phyloP scores from a whole-genome alignment of 2,797 vertebrate species.

The Pangasius djambal region DNA sequence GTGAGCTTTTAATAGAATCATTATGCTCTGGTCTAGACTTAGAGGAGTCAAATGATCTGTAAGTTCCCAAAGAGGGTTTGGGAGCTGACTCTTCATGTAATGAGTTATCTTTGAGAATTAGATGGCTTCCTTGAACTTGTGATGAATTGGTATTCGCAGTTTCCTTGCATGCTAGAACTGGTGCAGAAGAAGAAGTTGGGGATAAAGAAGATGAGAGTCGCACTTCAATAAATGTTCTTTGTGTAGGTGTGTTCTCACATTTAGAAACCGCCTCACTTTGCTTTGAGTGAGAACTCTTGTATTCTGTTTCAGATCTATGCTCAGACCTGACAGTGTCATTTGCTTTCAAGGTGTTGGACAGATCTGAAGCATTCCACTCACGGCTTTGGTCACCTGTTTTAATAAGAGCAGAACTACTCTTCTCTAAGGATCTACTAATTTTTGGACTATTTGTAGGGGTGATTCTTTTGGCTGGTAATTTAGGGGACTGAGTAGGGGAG shows the following conservation, averaged over 20 bases:
- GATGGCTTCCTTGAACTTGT: constrained; percentile 28
- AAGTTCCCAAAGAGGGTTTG: constrained; percentile 30
- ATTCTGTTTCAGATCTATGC: constrained; percentile 20
- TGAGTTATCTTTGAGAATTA: constrained; percentile 26
- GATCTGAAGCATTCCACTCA: constrained; percentile 25
- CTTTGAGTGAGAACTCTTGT: constrained; percentile 42
- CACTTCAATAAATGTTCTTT: constrained; percentile 80
- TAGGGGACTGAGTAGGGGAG: constrained; percentile 73
- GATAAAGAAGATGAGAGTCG: constrained; percentile 73
- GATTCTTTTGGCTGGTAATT: constrained; percentile 66
- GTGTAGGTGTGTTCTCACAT: constrained; percentile 66
- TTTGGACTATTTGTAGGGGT: constrained; percentile 62
- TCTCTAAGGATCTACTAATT: constrained; percentile 56
- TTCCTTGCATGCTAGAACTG: constrained; percentile 56
- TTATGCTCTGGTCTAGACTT: constrained; percentile 31
- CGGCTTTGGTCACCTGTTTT: constrained; percentile 49
- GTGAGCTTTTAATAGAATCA: constrained; percentile 35
- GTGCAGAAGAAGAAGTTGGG: constrained; percentile 61
- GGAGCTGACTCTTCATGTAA: constrained; percentile 33
- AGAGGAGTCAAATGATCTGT: constrained; percentile 34
- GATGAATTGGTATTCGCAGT: constrained; percentile 36
- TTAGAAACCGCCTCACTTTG: constrained; percentile 52
- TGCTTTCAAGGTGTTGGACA: constrained; percentile 33
- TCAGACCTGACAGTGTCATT: constrained; percentile 47
- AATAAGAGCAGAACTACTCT: constrained; percentile 38